A percentile compares a stretch with the other conserved stretches of the same genome.
Conservation (phyloP, 2,888 invertebrate genomes). For the Smittia aterrima region DNA sequence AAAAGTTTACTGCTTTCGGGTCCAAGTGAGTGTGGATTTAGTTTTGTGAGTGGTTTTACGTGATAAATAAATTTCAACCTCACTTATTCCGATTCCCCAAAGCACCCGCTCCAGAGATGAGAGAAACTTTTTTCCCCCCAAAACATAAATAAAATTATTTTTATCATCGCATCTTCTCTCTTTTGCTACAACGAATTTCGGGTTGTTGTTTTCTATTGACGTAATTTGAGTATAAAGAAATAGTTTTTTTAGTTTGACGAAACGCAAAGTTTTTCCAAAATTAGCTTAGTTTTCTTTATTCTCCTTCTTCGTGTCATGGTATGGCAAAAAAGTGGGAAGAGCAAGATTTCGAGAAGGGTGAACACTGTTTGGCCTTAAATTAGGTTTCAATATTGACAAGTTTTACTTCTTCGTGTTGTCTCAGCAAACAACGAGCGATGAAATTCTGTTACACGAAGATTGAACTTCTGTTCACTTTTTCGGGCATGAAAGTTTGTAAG, state of each 20-base stretch:
- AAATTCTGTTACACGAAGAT: no score
- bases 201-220: not conserved
- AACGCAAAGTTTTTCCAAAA: not conserved
- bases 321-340: not conserved
- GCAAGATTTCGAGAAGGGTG: slow-evolving; percentile 2
- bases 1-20: not conserved
- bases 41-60: not conserved
- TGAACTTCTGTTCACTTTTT: not conserved
- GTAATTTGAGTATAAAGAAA: not conserved
- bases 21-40: not conserved
- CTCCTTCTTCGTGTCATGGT: slow-evolving; percentile 1
- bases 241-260: not conserved
- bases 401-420: not conserved
- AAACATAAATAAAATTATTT: slow-evolving; percentile 2
- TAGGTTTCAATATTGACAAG: slow-evolving; percentile 31
- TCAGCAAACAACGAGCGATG: not conserved
- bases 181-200: not conserved
- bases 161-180: not conserved
- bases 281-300: slow-evolving; percentile 10
- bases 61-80: slow-evolving; percentile 1
- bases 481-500: not conserved
- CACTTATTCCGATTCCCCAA: not conserved
- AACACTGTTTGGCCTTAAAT: slow-evolving; percentile 20
- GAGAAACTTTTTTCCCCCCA: not conserved
- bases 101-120: not conserved